Evolutionary conservation across 2,113 vertebrate species (phyloP).

Genomic region (Lathamus discolor): DNA sequence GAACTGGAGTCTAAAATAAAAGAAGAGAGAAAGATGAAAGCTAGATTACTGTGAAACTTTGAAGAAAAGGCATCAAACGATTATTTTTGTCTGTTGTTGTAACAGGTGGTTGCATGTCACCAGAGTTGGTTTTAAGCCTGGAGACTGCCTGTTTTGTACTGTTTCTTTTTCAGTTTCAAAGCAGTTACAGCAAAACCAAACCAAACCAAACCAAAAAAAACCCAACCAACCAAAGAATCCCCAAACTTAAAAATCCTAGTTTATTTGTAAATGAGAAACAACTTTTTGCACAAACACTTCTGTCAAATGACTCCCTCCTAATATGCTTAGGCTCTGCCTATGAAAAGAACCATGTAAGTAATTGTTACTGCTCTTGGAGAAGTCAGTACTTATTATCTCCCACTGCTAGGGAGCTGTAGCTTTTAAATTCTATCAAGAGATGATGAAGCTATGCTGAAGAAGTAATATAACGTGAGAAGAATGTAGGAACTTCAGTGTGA

Average conservation of each 20-base stretch:
- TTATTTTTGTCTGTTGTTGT: not conserved
- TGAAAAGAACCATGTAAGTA: not conserved
- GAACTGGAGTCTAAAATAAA: slow-evolving; percentile 87
- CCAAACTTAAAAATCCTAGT: not conserved
- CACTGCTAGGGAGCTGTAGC: not conserved
- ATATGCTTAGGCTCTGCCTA: not conserved
- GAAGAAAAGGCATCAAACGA: slow-evolving; percentile 28
- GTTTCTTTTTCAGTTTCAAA: slow-evolving; percentile 10
- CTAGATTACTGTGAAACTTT: not conserved
- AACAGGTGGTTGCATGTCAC: not conserved
- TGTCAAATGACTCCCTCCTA: not conserved
- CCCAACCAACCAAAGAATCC: not conserved
- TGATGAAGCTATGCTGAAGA: not conserved
- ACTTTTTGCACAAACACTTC: not conserved
- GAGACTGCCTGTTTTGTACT: not conserved
- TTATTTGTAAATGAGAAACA: not conserved
- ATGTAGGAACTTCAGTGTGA: not conserved
- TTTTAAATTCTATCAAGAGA: not conserved
- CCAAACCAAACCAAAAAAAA: not conserved
- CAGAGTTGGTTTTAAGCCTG: not conserved
- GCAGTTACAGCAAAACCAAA: not conserved
- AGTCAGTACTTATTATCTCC: not conserved
- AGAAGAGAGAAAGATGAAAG: slow-evolving; percentile 41
- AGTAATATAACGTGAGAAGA: not conserved
- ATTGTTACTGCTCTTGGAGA: not conserved